Base-by-base conservation (phyloP, 2,888 invertebrate genomes). In the Troglohyphantes excavatus region DNA sequence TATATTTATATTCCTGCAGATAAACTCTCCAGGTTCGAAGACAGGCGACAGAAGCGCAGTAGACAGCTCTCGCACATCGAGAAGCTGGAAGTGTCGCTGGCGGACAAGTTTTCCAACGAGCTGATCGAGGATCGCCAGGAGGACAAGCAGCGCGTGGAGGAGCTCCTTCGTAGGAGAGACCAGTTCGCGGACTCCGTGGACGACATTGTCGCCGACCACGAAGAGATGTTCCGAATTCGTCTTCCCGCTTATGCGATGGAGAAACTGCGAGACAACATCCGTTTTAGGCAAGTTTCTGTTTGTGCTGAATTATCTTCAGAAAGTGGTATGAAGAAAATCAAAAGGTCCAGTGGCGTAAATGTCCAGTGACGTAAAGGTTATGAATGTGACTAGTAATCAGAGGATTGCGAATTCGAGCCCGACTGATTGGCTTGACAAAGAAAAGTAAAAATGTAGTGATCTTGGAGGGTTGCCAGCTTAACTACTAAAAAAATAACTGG, bases 181-280 rank as follows among this genome's bases (percentile, higher is more conserved):
- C n/a, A 19, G 11, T 84, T 84, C 29, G 17, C 2, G 6, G 0
- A 23, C 11, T n/a, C 67, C 5, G 33, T 75, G 13, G 67, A 75
- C 19, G n/a, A 21, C 3, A 11, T 75, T 11, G 23, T 29, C 11
- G 13, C 29, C 2, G 29, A 75, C n/a, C 26, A 59, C 9, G 21
- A 23, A 2, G 29, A 75, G 0, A 65, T 53, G 2, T 84, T 84
- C 53, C 17, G 29, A 11, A 23, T 43, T 7, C 63, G n/a, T 13
- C 65, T 84, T 2, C 84, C 84, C 0, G 84, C 67, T 0, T 75
- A 75, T 46, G 73, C 67, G n/a, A 84, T 46, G 63, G 6, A 26
- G 3, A 65, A 75, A 9, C 33, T 84, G 9, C 7, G 29, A 13
- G 84, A 84, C 2, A 84, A 84, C 23, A 43, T 84, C 17, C 33